Conservation (phyloP, 2,113 vertebrate genomes). For the Orthonyx spaldingii region DNA sequence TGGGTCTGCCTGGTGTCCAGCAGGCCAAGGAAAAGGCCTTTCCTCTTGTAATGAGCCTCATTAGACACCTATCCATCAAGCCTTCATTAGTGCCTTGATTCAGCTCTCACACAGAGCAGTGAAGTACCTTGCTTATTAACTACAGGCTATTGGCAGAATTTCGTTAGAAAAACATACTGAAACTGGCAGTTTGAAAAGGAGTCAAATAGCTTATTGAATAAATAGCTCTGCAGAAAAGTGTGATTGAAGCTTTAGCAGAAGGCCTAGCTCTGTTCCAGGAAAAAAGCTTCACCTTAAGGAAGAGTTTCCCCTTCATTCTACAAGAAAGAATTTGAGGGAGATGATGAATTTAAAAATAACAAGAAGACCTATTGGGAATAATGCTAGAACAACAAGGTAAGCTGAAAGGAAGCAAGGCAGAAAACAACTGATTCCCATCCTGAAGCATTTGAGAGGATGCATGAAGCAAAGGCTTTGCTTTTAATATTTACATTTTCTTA, state of each 20-base stretch:
- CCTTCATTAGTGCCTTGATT: not conserved
- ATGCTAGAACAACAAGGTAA: not conserved
- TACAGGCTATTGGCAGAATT: not conserved
- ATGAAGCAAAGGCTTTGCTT: not conserved
- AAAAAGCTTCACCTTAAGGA: not conserved
- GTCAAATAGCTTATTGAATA: not conserved
- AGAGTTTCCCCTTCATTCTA: not conserved
- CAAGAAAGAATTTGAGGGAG: not conserved
- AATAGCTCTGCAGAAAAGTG: not conserved
- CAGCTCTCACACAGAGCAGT: not conserved
- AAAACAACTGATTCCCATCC: not conserved
- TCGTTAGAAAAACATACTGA: not conserved
- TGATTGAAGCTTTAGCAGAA: not conserved
- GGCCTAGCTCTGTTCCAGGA: fast-evolving
- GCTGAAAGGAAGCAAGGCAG: not conserved
- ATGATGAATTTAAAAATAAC: not conserved
- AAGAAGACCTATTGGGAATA: not conserved
- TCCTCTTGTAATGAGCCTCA: not conserved
- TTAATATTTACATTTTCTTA: not conserved
- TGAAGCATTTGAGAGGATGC: not conserved
- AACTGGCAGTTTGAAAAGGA: not conserved
- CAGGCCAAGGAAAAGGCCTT: not conserved
- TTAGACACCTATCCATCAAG: not conserved
- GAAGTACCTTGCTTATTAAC: not conserved
- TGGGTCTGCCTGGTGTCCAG: not conserved